Evolutionary conservation across 2,888 invertebrate genomes (phyloP), one percentile per base, ranked within the genome.

Genomic region (Acanthoscelides obtectus): DNA sequence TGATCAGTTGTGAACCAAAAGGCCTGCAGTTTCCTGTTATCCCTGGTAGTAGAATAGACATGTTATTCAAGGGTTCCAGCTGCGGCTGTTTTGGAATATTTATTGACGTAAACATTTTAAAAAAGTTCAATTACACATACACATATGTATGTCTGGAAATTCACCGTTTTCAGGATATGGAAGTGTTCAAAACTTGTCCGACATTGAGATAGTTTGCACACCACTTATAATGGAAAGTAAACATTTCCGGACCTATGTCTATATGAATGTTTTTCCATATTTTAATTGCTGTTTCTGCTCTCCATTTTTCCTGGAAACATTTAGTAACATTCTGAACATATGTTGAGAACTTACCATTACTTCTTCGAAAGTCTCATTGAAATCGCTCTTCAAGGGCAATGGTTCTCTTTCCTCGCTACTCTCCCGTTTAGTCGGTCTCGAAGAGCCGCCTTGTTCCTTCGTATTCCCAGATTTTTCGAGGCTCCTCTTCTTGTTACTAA

Each of bases 1-100:
- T 22, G 64, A 79, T 79, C 20, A 78, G 65, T 66, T 75, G 72
- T 27, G 77, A 22, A 20, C 88, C 81, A 75, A 94, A 85, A 0
- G 96, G 96, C 79, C 91, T 91, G 84, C 96, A 96, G 85, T 95
- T 91, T 0, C 94, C 93, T 63, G 92, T 92, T 78, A 95, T 94
- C 80, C 92, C 92, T 0, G 95, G 95, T 74, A 94, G 84, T 70
- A 94, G 89, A 75, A 90, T 90, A 3, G 91, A 86, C 72, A 92
- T 84, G 78, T 88, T 88, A 67, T 90, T 92, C 22, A 93, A 81
- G 0, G 92, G 92, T 69, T 90, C 90, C 22, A 86, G 87, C 0
- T 89, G 87, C 25, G 86, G 87, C 3, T 92, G 88, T 22, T 90
- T 88, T 70, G 92, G 82, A 22, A 92, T n/a, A n/a, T n/a, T n/a